phyloP scores from a whole-genome alignment of 2,888 invertebrate genomes.

The Amphipyra tragopoginis region DNA sequence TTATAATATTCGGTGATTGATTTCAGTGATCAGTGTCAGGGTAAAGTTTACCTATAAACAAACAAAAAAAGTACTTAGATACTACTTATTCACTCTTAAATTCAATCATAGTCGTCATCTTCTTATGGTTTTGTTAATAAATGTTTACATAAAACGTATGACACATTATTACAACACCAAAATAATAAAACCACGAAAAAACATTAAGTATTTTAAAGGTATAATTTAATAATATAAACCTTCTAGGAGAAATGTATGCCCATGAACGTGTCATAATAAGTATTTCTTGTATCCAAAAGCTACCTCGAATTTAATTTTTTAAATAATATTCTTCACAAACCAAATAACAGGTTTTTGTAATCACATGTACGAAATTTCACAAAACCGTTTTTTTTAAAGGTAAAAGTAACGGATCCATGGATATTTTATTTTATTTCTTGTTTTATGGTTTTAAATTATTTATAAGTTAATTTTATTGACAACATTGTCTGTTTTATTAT shows the following conservation, averaged over 20 bases:
- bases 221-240: conserved; percentile 1
- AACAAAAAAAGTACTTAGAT: too few relatives aligned
- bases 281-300: conserved; percentile 16
- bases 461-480: neutral
- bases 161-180: neutral
- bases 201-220: neutral
- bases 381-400: conserved; percentile 4
- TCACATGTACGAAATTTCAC: neutral
- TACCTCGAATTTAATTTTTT: neutral
- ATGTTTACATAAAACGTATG: too few relatives aligned
- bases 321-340: conserved; percentile 4
- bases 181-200: neutral
- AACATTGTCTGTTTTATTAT: neutral
- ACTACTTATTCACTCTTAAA: too few relatives aligned
- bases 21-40: too few relatives aligned
- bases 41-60: too few relatives aligned
- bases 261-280: conserved; percentile 2
- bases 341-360: conserved; percentile 15
- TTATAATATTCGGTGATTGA: too few relatives aligned
- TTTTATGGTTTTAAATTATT: neutral
- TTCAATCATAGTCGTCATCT: too few relatives aligned
- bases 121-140: too few relatives aligned
- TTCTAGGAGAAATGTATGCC: neutral
- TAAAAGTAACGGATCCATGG: neutral
- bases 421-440: neutral